A percentile compares a stretch with the other conserved stretches of the same genome.
phyloP scores from a whole-genome alignment of 2,113 vertebrate genomes.

The Octodon degus region DNA sequence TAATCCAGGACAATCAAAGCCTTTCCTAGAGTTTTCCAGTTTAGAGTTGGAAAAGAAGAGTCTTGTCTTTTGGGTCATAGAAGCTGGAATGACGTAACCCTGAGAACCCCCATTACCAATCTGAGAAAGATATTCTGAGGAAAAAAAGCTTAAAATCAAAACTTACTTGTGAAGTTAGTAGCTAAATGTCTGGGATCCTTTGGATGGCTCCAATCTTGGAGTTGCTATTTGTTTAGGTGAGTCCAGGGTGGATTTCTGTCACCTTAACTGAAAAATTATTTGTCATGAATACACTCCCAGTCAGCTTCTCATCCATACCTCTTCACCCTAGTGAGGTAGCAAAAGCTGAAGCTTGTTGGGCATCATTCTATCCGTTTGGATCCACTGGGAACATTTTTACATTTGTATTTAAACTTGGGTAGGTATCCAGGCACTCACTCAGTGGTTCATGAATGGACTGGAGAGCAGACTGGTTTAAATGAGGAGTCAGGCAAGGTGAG shows the following conservation, averaged over 20 bases:
- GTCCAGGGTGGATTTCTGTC: neutral
- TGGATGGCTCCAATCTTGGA: neutral
- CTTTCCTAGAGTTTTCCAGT: neutral
- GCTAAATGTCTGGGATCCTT: neutral
- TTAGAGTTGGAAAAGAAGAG: neutral
- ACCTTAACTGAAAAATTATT: neutral
- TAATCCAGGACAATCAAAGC: neutral
- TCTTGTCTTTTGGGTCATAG: neutral
- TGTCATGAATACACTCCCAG: neutral
- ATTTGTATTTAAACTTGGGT: conserved; percentile 52
- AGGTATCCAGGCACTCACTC: neutral
- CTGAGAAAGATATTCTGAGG: neutral
- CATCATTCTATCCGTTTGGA: conserved; percentile 24
- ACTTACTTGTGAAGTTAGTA: neutral
- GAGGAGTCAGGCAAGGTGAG: neutral
- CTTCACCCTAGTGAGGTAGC: conserved; percentile 28
- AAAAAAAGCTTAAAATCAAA: neutral
- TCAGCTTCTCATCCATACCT: conserved; percentile 11
- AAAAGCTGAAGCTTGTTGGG: neutral
- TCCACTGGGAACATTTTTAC: conserved; percentile 16
- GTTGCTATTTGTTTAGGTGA: neutral
- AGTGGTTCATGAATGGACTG: conserved; percentile 6
- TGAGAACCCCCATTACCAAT: neutral
- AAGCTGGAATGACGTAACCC: neutral
- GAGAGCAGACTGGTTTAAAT: conserved; percentile 25